These are phyloP conservation scores for Catalaphyllia jardinei DNA, from an alignment of 64 coral and sea anemone genomes.

Conservation along the genomic window DNA sequence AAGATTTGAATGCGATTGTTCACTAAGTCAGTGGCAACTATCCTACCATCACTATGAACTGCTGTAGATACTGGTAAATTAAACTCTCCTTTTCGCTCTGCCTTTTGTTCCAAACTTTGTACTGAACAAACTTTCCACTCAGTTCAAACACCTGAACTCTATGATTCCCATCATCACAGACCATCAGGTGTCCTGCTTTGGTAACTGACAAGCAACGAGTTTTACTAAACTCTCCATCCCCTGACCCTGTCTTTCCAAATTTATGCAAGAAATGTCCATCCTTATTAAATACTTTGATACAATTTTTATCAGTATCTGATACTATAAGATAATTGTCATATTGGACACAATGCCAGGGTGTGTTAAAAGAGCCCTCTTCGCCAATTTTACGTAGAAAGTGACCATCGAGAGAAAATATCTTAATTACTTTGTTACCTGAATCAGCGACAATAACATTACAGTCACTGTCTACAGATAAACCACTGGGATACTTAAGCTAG, in stretches of 20 bases:
- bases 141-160: neutral
- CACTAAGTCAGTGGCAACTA: neutral
- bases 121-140: neutral
- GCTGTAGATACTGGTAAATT: neutral
- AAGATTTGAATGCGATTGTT: neutral
- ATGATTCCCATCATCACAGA: neutral
- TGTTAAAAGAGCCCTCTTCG: neutral
- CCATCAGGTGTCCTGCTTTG: neutral
- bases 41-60: neutral
- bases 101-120: neutral
- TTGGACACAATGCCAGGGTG: neutral
- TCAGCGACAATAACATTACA: neutral
- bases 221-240: neutral
- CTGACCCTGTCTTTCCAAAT: neutral
- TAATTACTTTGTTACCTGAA: no score
- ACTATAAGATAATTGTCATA: neutral
- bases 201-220: neutral
- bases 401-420: neutral
- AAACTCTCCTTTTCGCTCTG: neutral
- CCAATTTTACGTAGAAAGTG: neutral
- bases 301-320: neutral
- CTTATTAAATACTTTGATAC: neutral
- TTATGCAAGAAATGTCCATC: neutral
- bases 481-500: neutral
- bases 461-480: neutral